These are phyloP conservation scores for Poecilia wingei DNA, from an alignment of 2,797 vertebrate species.

Conservation along the genomic window DNA sequence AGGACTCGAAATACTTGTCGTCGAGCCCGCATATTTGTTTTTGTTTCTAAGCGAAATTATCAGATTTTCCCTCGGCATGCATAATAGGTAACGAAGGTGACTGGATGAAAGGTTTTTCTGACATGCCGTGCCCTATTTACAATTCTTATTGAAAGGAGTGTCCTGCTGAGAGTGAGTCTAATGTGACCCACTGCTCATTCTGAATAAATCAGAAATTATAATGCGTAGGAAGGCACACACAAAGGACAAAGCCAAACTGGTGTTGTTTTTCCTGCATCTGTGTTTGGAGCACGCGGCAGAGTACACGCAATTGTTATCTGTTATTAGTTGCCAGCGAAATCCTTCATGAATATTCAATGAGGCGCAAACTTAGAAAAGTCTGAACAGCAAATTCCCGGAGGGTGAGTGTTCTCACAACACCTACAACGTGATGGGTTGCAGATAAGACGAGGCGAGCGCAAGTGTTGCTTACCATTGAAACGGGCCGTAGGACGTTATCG, in stretches of 20 bases:
- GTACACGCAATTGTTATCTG: not conserved
- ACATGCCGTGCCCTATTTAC: not conserved
- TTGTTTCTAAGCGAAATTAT: conserved; percentile 29
- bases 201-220: conserved; percentile 9
- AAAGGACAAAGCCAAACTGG: conserved; percentile 6
- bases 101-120: conserved; percentile 13
- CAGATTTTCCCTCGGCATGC: not conserved
- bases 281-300: not conserved
- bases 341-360: not conserved
- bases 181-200: conserved; percentile 22
- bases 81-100: conserved; percentile 16
- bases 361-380: not conserved
- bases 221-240: not conserved
- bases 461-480: not conserved
- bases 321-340: not conserved
- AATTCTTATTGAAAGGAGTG: conserved; percentile 13
- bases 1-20: conserved; percentile 22
- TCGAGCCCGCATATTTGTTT: conserved; percentile 11
- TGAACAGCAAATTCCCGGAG: not conserved
- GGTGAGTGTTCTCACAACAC: not conserved
- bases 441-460: not conserved
- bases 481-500: not conserved
- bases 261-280: not conserved
- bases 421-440: not conserved
- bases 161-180: conserved; percentile 14